A percentile compares a stretch with the other conserved stretches of the same genome.
Conservation (phyloP, 2,113 vertebrate species). For the Coryphaenoides rupestris region DNA sequence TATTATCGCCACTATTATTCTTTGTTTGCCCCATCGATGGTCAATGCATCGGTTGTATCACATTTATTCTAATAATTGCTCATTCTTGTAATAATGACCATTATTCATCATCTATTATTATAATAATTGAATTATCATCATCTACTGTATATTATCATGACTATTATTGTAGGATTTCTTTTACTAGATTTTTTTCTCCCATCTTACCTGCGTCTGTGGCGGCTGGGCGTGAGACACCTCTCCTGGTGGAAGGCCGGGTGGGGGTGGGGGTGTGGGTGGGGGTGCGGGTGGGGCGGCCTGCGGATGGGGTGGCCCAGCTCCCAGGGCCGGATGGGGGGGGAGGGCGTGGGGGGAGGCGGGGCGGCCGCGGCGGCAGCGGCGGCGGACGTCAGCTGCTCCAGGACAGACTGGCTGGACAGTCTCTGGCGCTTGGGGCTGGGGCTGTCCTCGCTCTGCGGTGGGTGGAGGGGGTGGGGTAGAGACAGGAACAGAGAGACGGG, state of each 20-base stretch:
- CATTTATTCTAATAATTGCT: too few relatives aligned
- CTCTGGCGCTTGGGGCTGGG: conserved; percentile 95
- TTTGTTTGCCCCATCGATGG: too few relatives aligned
- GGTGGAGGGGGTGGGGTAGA: conserved; percentile 2
- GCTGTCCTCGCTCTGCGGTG: conserved; percentile 86
- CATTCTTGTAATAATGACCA: too few relatives aligned
- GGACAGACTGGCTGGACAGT: conserved; percentile 87
- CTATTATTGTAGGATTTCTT: too few relatives aligned
- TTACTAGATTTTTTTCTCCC: too few relatives aligned
- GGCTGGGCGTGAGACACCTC: conserved; percentile 89
- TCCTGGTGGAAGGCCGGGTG: conserved; percentile 91
- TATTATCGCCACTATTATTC: too few relatives aligned
- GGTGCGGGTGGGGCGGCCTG: conserved; percentile 81
- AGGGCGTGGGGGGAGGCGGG: conserved; percentile 85
- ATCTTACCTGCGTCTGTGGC: conserved; percentile 90
- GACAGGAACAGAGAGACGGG: conserved; percentile 19
- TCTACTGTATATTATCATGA: too few relatives aligned
- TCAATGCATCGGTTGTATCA: too few relatives aligned
- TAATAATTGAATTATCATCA: too few relatives aligned
- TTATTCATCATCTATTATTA: too few relatives aligned
- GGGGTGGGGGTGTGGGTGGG: conserved; percentile 85
- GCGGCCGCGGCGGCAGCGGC: too few relatives aligned
- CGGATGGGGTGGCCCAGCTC: conserved; percentile 88
- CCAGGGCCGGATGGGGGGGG: conserved; percentile 96
- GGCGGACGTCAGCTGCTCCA: conserved; percentile 88